Evolutionary conservation across 2,113 vertebrate genomes (phyloP).

Genomic region (Gobius niger): DNA sequence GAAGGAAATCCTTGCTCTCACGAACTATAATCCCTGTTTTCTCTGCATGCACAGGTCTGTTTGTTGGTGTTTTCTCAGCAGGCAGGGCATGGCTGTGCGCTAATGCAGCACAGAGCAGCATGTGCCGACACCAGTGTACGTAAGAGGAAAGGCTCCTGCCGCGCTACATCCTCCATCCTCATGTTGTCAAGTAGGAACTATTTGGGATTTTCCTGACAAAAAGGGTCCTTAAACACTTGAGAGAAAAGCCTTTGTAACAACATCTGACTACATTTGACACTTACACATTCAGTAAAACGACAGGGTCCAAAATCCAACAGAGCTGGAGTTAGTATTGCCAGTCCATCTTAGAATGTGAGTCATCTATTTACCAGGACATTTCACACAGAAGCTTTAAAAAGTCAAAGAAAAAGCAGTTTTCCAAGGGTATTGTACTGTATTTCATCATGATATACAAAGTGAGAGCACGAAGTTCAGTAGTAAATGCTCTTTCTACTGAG

Average conservation of each 20-base stretch:
- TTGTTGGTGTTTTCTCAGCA: constrained; percentile 16
- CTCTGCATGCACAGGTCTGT: constrained; percentile 13
- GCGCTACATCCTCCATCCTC: constrained; percentile 35
- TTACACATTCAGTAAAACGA: too few species aligned
- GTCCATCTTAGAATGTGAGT: not conserved
- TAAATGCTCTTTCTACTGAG: too few species aligned
- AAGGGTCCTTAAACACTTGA: not conserved
- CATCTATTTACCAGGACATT: not conserved
- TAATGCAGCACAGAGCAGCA: constrained; percentile 29
- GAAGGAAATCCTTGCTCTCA: not conserved
- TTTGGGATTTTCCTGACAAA: constrained; percentile 29
- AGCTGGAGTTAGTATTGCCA: not conserved
- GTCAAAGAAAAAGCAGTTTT: too few species aligned
- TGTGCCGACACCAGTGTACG: constrained; percentile 12
- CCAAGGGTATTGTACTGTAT: too few species aligned
- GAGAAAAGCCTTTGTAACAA: not conserved
- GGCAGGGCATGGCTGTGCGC: constrained; percentile 5
- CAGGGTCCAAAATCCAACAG: too few species aligned
- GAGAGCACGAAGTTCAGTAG: too few species aligned
- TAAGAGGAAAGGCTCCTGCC: constrained; percentile 29
- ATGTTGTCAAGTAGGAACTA: constrained; percentile 31
- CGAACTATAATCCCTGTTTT: not conserved
- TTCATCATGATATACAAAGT: too few species aligned
- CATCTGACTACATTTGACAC: not conserved
- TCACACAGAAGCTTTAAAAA: too few species aligned